Base-by-base conservation (phyloP, 2,113 vertebrate genomes). In the Alethe castanea region DNA sequence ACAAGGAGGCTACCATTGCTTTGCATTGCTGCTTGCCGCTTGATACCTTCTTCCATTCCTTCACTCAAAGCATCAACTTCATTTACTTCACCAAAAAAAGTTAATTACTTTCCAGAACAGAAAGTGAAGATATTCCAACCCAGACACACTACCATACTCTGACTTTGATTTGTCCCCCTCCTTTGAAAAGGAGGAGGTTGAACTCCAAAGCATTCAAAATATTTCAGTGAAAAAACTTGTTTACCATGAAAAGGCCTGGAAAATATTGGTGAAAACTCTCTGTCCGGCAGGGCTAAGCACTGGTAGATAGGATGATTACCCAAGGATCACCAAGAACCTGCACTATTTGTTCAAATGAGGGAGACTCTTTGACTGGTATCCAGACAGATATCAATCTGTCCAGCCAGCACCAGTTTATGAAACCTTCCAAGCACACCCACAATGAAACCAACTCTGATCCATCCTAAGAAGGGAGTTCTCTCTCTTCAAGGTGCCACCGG, bases 1-100 rank as follows among this genome's bases (percentile, higher is more conserved):
- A 64, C 52, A 45, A 59, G 5, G 3, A 33, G 12, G 19, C 29
- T 12, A 6, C 4, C 2, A 1, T 0, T 15, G 50, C 36, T 76
- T 35, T 36, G 36, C 14, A 4, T 14, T 79, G 76, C 36, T 60
- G 35, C 25, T 4, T 8, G 19, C 31, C 13, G 6, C 13, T 38
- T 23, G 3, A 11, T 9, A 44, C 20, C 20, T 8, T 4, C 23
- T 36, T 67, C 31, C 31, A 26, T 22, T 56, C 23, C 57, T 90
- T 36, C 33, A 38, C 26, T 40, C 18, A 69, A 48, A 57, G 35
- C 5, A 10, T 19, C 11, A 19, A 8, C 22, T 48, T 48, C 12
- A 17, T n/a, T 62, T 29, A 57, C 38, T 35, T 71, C 29, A 54
- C 35, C 0, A 22, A n/a, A 64, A 62, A 28, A 38, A 56, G 4